phyloP scores from a whole-genome alignment of 2,888 invertebrate species.

The Leucophenga montana region DNA sequence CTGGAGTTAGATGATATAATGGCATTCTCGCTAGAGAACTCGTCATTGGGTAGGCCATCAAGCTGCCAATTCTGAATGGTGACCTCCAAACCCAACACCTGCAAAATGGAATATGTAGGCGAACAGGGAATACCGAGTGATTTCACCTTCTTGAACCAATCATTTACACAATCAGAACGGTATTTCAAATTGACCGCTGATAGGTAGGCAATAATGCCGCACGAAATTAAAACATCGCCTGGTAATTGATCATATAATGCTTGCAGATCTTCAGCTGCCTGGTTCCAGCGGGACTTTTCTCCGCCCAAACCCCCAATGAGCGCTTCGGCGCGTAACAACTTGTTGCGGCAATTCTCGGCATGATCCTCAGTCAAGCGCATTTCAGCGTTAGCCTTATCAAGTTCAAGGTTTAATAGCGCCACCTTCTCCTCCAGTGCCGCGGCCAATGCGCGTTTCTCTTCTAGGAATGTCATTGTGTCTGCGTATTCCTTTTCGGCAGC shows the following conservation, averaged over 20 bases:
- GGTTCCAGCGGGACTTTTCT: constrained; percentile 89
- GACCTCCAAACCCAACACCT: constrained; percentile 87
- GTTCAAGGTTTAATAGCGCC: constrained; percentile 80
- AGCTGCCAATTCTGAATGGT: constrained; percentile 85
- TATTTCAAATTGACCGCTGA: constrained; percentile 86
- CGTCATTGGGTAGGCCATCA: constrained; percentile 88
- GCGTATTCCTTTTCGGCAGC: constrained; percentile 87
- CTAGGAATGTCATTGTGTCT: constrained; percentile 87
- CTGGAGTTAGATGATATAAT: constrained; percentile 87
- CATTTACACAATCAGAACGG: constrained; percentile 76
- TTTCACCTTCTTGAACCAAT: constrained; percentile 84
- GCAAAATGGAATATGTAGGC: constrained; percentile 80
- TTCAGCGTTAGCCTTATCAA: constrained; percentile 83
- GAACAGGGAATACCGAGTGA: constrained; percentile 85
- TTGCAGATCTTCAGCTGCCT: constrained; percentile 84
- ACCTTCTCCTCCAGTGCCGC: constrained; percentile 84
- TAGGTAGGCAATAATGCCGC: constrained; percentile 91
- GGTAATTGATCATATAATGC: constrained; percentile 85
- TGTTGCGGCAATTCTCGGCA: constrained; percentile 87
- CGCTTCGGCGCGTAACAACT: constrained; percentile 89
- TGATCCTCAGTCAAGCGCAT: constrained; percentile 86
- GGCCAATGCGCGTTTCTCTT: constrained; percentile 86
- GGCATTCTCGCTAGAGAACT: constrained; percentile 90
- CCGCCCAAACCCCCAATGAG: constrained; percentile 90
- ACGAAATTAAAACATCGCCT: constrained; percentile 91